phyloP scores from a whole-genome alignment of 2,797 vertebrate species.

The Pipistrellus kuhlii region DNA sequence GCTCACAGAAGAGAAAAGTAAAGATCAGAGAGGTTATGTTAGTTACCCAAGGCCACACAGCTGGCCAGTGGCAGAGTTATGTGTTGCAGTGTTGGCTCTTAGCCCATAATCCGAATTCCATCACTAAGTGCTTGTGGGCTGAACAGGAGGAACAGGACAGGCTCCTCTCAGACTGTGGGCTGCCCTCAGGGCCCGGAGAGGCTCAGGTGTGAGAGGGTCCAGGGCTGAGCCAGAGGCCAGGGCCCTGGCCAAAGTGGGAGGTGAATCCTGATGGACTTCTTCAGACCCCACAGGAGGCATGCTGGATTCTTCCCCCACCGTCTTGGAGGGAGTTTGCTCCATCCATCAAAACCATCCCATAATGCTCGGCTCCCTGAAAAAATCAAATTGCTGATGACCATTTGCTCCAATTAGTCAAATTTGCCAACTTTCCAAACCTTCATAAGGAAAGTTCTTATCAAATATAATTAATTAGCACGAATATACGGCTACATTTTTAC shows the following conservation, averaged over 20 bases:
- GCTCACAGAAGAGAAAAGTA: neutral
- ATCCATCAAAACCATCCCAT: neutral
- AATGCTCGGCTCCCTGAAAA: neutral
- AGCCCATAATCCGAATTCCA: neutral
- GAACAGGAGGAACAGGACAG: neutral
- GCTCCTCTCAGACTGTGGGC: neutral
- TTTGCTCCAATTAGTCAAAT: neutral
- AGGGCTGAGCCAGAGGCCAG: neutral
- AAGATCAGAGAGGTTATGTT: neutral
- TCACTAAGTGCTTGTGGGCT: neutral
- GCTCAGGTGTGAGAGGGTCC: accelerated
- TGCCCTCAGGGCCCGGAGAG: neutral
- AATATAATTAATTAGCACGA: conserved; percentile 35
- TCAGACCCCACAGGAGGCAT: neutral
- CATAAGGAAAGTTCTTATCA: neutral
- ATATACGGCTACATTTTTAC: neutral
- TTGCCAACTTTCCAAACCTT: neutral
- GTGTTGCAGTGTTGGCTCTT: neutral
- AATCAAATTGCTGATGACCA: neutral
- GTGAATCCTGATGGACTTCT: neutral
- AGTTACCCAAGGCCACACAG: neutral
- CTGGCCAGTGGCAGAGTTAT: neutral
- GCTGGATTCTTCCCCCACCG: too few species aligned
- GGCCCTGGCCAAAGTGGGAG: neutral
- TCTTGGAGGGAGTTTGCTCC: neutral